phyloP scores from a whole-genome alignment of 2,888 invertebrate species.

The Phyllotreta cruciferae region DNA sequence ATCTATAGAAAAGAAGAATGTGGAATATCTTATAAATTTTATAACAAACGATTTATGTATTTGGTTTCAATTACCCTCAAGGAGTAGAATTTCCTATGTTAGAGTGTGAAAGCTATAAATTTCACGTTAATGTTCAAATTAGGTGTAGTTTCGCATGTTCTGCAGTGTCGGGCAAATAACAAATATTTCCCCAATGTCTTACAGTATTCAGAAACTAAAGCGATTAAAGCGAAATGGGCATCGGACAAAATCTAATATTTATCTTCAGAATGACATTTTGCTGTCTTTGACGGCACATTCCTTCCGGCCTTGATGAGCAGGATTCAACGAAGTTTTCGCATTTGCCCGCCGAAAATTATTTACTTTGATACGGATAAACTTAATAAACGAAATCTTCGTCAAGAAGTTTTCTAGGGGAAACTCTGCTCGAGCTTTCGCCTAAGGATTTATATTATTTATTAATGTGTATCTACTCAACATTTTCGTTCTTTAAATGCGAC shows the following conservation, averaged over 20 bases:
- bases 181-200: constrained; percentile 14
- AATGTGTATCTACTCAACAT: background rate
- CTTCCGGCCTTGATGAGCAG: constrained; percentile 28
- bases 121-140: background rate
- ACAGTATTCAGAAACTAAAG: constrained; percentile 16
- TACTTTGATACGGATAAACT: constrained; percentile 32
- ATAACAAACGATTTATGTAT: too few relatives aligned
- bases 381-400: constrained; percentile 28
- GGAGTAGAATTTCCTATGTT: too few relatives aligned
- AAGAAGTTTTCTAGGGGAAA: constrained; percentile 19
- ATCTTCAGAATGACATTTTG: constrained; percentile 16
- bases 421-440: background rate
- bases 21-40: too few relatives aligned
- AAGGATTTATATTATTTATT: background rate
- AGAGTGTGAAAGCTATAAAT: background rate
- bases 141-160: background rate
- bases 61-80: background rate
- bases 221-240: constrained; percentile 14
- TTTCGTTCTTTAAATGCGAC: too few relatives aligned
- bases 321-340: constrained; percentile 28
- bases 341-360: constrained; percentile 28
- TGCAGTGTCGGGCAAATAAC: background rate
- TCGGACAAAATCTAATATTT: constrained; percentile 21
- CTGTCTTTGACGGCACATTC: constrained; percentile 17
- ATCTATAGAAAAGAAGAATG: too few relatives aligned